These are phyloP conservation scores for Stigmatopora argus DNA, from an alignment of 2,113 vertebrate species.

Conservation along the genomic window DNA sequence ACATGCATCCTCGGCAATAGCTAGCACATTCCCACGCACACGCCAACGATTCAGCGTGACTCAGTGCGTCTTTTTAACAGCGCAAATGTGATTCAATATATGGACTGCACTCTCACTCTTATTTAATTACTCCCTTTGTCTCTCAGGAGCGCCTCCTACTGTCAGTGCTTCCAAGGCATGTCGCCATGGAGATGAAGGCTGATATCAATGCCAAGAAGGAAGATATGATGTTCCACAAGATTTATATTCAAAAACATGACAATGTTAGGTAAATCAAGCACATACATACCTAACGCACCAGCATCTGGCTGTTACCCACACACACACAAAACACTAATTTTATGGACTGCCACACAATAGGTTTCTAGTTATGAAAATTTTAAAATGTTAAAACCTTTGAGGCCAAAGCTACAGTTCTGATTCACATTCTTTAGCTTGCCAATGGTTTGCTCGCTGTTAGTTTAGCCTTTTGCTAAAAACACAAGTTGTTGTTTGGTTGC, in stretches of 20 bases:
- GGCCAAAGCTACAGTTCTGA: no score
- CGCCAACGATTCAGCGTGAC: constrained; percentile 48
- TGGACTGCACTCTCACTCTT: constrained; percentile 20
- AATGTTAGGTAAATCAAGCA: constrained; percentile 83
- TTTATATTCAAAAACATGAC: constrained; percentile 98
- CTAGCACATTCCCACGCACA: constrained; percentile 58
- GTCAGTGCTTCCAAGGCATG: constrained; percentile 90
- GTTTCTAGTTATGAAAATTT: no score
- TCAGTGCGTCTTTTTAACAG: constrained; percentile 44
- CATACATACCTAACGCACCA: neutral
- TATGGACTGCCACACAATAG: no score
- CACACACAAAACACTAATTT: no score
- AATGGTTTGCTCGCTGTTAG: no score
- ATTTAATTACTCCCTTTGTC: constrained; percentile 25
- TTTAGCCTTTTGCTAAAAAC: no score
- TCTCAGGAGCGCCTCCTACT: constrained; percentile 90
- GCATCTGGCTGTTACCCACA: neutral
- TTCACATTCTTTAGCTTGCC: no score
- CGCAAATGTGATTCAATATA: constrained; percentile 48
- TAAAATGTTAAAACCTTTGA: no score
- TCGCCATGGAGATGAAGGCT: constrained; percentile 99
- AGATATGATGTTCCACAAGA: constrained; percentile 99
- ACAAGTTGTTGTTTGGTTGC: no score
- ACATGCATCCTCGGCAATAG: constrained; percentile 29
- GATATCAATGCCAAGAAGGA: constrained; percentile 97